Conservation (phyloP, 1,140 invertebrate genomes). For the Amphibalanus amphitrite region DNA sequence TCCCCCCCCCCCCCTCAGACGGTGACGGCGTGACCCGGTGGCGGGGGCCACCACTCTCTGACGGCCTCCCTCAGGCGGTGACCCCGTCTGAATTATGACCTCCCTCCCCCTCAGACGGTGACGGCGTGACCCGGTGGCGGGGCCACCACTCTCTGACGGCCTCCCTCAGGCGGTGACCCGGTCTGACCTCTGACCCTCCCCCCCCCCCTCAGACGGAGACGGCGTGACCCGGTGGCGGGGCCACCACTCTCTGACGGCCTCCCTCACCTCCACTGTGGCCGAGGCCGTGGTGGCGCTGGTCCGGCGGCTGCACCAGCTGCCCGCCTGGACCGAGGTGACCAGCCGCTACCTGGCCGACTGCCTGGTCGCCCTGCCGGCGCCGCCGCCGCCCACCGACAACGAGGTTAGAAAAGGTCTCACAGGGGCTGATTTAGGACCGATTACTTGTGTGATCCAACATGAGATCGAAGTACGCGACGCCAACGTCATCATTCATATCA, state of each 20-base stretch:
- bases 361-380: constrained; percentile 22
- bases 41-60: too few species aligned
- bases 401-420: constrained; percentile 22
- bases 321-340: constrained; percentile 50
- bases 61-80: too few species aligned
- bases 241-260: constrained; percentile 44
- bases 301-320: constrained; percentile 44
- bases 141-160: constrained; percentile 47
- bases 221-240: constrained; percentile 25
- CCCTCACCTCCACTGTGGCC: constrained; percentile 58
- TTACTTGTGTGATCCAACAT: too few species aligned
- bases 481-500: too few species aligned
- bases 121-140: too few species aligned
- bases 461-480: too few species aligned
- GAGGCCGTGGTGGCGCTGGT: constrained; percentile 58
- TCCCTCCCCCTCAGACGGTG: too few species aligned
- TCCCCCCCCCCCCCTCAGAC: neutral
- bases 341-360: constrained; percentile 49
- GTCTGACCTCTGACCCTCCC: neutral
- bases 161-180: constrained; percentile 35
- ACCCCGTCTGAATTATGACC: too few species aligned
- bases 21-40: too few species aligned
- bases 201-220: too few species aligned
- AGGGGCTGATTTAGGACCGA: too few species aligned
- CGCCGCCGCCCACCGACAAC: neutral